Evolutionary conservation across 1,140 invertebrate genomes (phyloP), one percentile per base, ranked within the genome.

Genomic region (Rhynchophorus ferrugineus): DNA sequence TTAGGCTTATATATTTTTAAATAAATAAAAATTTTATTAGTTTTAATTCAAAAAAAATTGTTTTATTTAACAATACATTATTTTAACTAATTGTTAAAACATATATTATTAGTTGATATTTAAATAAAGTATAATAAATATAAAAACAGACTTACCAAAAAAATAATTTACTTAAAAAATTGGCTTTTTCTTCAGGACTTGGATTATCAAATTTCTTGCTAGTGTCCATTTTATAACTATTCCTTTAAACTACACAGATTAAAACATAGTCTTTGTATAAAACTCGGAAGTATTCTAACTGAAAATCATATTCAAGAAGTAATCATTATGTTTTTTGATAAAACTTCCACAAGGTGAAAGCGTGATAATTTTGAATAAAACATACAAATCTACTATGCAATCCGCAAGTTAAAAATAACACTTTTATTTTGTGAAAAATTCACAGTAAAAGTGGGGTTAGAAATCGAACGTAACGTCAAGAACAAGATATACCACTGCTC

Each of bases 191-290:
- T 48, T 69, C 65, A 1, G 75, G 74, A 61, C 68, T 75, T 5
- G 71, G 67, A 58, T 73, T 74, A 3, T 72, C 57, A 39, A 69
- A 66, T 48, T 74, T 74, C 35, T 65, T 71, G 16, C 60, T 71
- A 5, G 60, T 64, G 53, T 75, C 70, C 73, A 75, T 75, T 46
- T 18, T 29, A 11, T 29, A 29, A 11, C 5, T 29, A 29, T 29
- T 29, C 5, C 24, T 29, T 21, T 9, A 34, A 19, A 19, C n/a
- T 43, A n/a, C 3, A 18, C n/a, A n/a, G 3, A 16, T 39, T n/a
- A 18, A 43, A 43, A 3, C 3, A 5, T 5, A 16, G 20, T 16
- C n/a, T 16, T 8, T 8, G n/a, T n/a, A n/a, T n/a, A n/a, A n/a
- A n/a, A n/a, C n/a, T n/a, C n/a, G n/a, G n/a, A n/a, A n/a, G n/a